These are phyloP conservation scores for Melanotaenia pygmaea DNA, from an alignment of 2,797 vertebrate species.

Conservation along the genomic window DNA sequence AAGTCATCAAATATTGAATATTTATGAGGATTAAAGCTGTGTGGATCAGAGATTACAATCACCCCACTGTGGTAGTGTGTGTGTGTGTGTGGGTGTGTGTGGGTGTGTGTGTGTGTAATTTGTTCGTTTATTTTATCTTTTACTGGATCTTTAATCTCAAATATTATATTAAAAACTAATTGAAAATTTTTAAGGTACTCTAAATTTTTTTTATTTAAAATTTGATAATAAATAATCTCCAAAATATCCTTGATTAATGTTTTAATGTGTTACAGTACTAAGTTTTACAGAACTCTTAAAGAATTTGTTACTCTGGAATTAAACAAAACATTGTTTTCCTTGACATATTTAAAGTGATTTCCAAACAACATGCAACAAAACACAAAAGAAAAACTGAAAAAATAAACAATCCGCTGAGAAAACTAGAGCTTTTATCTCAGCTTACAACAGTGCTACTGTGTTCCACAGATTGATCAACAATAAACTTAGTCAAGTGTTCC, in stretches of 20 bases:
- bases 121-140: constrained; percentile 19
- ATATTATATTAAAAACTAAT: constrained; percentile 26
- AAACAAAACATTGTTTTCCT: constrained; percentile 14
- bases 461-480: constrained; percentile 29
- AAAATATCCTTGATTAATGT: background rate
- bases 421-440: constrained; percentile 36
- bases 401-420: constrained; percentile 47
- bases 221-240: background rate
- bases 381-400: constrained; percentile 26
- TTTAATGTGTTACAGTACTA: background rate
- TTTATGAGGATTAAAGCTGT: constrained; percentile 72
- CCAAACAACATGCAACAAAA: constrained; percentile 22
- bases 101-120: constrained; percentile 4
- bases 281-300: background rate
- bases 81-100: background rate
- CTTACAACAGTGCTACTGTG: background rate
- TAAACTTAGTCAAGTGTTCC: constrained; percentile 20
- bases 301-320: constrained; percentile 5
- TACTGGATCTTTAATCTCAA: constrained; percentile 20
- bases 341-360: constrained; percentile 37
- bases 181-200: constrained; percentile 8
- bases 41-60: constrained; percentile 66
- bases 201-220: constrained; percentile 3
- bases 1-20: constrained; percentile 81
- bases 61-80: constrained; percentile 34